Percentiles rank a stretch among this genome's conserved stretches.
phyloP scores from a whole-genome alignment of 2,113 vertebrate species.

The Ptyas mucosa region DNA sequence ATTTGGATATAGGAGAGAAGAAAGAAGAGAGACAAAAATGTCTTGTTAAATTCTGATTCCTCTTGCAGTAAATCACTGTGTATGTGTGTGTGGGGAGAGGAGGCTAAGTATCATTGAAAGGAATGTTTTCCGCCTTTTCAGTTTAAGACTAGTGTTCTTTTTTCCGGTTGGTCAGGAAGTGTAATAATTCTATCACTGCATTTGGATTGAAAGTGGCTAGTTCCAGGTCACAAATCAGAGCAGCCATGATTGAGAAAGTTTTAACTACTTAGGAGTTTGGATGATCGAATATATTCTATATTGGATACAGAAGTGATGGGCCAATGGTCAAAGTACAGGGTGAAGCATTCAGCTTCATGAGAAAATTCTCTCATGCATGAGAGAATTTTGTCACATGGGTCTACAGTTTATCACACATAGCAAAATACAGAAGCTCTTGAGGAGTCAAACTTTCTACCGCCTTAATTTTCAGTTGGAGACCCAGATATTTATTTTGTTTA shows the following conservation, averaged over 20 bases:
- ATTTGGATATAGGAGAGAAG: not conserved
- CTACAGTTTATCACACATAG: constrained; percentile 11
- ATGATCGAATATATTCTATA: accelerated
- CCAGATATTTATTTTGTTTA: constrained; percentile 6
- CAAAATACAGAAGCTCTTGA: not conserved
- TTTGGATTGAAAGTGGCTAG: constrained; percentile 3
- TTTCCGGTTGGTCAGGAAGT: not conserved
- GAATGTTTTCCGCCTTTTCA: not conserved
- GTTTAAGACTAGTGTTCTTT: not conserved
- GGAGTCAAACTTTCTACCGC: constrained; percentile 10
- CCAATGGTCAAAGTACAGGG: not conserved
- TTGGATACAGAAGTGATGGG: not conserved
- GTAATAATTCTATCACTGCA: not conserved
- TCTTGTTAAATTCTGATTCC: not conserved
- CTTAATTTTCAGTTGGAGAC: constrained; percentile 5
- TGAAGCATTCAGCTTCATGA: accelerated
- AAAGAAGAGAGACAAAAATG: not conserved
- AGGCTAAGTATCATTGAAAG: not conserved
- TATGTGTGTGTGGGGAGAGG: no score
- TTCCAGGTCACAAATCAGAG: not conserved
- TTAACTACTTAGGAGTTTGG: not conserved
- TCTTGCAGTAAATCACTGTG: not conserved
- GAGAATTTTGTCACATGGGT: not conserved
- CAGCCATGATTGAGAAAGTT: not conserved
- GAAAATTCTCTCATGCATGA: no score